Conservation (phyloP, 30 jellyfish, hydroid and myxozoan species). For the Hydractinia echinata region DNA sequence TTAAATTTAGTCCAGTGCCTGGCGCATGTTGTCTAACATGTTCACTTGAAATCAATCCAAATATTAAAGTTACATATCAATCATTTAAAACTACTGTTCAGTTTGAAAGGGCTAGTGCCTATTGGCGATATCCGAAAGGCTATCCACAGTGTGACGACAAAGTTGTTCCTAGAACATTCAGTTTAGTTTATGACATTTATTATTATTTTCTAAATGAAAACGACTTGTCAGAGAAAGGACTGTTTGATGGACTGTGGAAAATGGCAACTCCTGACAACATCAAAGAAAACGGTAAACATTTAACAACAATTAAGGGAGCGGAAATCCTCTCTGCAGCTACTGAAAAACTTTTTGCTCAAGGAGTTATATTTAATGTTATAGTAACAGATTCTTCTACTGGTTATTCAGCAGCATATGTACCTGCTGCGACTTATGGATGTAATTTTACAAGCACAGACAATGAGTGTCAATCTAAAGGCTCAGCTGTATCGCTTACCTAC, state of each 20-base stretch:
- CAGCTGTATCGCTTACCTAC: not conserved
- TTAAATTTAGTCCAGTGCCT: constrained; percentile 47
- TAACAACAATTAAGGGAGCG: constrained; percentile 13
- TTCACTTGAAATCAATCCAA: constrained; percentile 60
- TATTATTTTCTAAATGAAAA: constrained; percentile 35
- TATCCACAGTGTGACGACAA: constrained; percentile 56
- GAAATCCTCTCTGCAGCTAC: not conserved
- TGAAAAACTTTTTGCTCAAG: constrained; percentile 46
- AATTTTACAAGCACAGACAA: constrained; percentile 20
- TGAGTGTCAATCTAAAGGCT: not conserved
- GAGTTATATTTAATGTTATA: constrained; percentile 62
- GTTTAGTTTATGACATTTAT: constrained; percentile 53
- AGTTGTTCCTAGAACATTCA: constrained; percentile 32
- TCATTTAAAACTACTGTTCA: constrained; percentile 1
- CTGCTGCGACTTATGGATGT: constrained; percentile 73
- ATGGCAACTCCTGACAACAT: constrained; percentile 48
- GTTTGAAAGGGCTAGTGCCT: constrained; percentile 66
- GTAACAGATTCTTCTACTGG: constrained; percentile 40
- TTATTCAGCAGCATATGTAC: constrained; percentile 53
- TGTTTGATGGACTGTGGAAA: constrained; percentile 52
- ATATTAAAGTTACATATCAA: constrained; percentile 30
- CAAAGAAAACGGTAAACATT: constrained; percentile 51
- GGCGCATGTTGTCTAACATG: constrained; percentile 95
- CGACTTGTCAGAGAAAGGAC: constrained; percentile 39
- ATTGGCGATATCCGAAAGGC: constrained; percentile 20